phyloP scores from a whole-genome alignment of 2,797 vertebrate species.

The Trematomus bernacchii region DNA sequence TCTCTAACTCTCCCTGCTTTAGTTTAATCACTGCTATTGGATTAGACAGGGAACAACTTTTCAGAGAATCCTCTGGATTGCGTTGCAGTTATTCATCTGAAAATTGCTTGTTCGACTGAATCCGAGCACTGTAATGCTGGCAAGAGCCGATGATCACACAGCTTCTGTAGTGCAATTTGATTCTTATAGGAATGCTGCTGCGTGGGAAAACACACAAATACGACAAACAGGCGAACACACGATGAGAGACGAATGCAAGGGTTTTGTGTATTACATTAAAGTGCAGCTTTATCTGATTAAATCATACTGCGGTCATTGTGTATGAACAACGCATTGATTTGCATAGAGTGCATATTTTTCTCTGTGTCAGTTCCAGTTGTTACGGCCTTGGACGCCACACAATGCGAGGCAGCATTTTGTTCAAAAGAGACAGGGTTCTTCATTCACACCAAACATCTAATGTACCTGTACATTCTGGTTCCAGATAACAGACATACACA shows the following conservation, averaged over 20 bases:
- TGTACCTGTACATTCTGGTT: constrained; percentile 37
- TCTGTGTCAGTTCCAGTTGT: constrained; percentile 6
- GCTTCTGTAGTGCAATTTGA: constrained; percentile 62
- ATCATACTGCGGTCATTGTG: constrained; percentile 27
- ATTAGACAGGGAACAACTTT: constrained; percentile 10
- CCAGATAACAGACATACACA: constrained; percentile 11
- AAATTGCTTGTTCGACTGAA: constrained; percentile 28
- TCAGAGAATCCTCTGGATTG: constrained; percentile 7
- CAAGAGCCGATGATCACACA: constrained; percentile 46
- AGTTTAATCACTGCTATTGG: constrained; percentile 30
- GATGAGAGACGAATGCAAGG: constrained; percentile 6
- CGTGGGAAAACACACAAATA: constrained; percentile 8
- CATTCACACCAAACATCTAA: neutral
- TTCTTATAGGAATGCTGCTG: constrained; percentile 51
- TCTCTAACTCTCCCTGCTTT: neutral
- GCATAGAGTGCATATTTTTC: constrained; percentile 14
- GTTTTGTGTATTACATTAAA: constrained; percentile 38
- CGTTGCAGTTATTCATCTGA: neutral
- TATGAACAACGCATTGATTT: constrained; percentile 17
- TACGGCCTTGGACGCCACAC: neutral
- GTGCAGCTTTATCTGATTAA: constrained; percentile 51
- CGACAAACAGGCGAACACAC: neutral
- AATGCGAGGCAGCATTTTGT: neutral
- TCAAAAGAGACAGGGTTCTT: constrained; percentile 5
- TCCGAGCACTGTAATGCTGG: constrained; percentile 11